Evolutionary conservation across 2,888 invertebrate species (phyloP), one percentile per base, ranked within the genome.

Genomic region (Trachelus troglodyta): DNA sequence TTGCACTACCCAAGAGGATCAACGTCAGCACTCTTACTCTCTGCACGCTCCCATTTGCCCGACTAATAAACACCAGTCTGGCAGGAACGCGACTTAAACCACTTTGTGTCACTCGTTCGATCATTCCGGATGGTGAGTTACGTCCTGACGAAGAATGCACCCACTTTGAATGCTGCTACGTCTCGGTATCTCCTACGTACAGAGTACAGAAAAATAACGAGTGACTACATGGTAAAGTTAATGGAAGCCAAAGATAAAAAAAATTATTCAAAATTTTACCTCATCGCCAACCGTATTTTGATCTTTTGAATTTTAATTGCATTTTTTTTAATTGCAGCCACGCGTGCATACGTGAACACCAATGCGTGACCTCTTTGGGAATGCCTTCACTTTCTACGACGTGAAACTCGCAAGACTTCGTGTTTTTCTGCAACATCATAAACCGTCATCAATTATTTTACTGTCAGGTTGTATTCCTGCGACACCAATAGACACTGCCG

Each of bases 81-180:
- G 34, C 71, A 34, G 33, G 71, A 33, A 31, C 71, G 71, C 71
- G 71, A 71, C 71, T 71, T 34, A 34, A 31, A 34, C 71, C 37
- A 79, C 73, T 34, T 69, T 35, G 69, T 73, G 56, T 56, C 56
- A 56, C 56, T 56, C 56, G 56, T 56, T 56, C 56, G 56, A 56
- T 56, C 56, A 34, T 34, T 30, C 77, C 40, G 35, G n/a, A 30
- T 73, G 34, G 75, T n/a, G 75, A 75, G 75, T 73, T 69, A 73
- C 74, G 40, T 23, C 56, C 23, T 56, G 56, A 23, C 56, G 56
- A 56, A 56, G 56, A 23, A 56, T 23, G 56, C 56, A 56, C 9
- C 40, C 56, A 56, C 56, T 56, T 23, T 9, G 56, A 23, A 56
- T 56, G 9, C 23, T 23, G 56, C 23, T 9, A 56, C 23, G 56